These are phyloP conservation scores for Monoplex corrugatus DNA, from an alignment of 2,888 invertebrate species.

Conservation along the genomic window DNA sequence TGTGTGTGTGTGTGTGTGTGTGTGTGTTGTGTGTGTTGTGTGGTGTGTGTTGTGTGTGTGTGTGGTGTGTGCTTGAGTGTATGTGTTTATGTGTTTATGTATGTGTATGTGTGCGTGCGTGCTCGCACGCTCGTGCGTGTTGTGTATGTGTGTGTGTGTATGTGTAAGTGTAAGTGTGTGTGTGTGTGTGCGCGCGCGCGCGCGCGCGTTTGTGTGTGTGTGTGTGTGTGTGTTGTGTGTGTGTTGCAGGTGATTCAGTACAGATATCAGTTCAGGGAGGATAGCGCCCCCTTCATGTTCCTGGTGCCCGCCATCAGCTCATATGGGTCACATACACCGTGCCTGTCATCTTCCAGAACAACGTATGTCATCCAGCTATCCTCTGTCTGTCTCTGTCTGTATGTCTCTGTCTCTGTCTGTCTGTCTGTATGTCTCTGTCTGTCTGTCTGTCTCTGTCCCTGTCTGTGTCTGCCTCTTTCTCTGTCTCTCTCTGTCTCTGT, in stretches of 20 bases:
- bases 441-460: neutral
- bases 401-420: neutral
- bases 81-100: too few relatives aligned
- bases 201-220: neutral
- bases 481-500: too few relatives aligned
- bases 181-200: neutral
- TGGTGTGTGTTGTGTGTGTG: too few relatives aligned
- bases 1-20: too few relatives aligned
- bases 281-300: constrained; percentile 40
- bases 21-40: too few relatives aligned
- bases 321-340: constrained; percentile 39
- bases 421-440: neutral
- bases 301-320: constrained; percentile 33
- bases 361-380: neutral
- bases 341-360: constrained; percentile 34
- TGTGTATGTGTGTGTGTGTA: neutral
- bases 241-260: constrained; percentile 45
- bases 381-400: neutral
- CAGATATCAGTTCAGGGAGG: neutral
- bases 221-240: neutral
- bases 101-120: too few relatives aligned
- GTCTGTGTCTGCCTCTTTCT: too few relatives aligned
- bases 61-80: too few relatives aligned
- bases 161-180: neutral
- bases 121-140: too few relatives aligned